Evolutionary conservation across 2,888 invertebrate genomes (phyloP), one percentile per base, ranked within the genome.

Genomic region (Netelia melanura): DNA sequence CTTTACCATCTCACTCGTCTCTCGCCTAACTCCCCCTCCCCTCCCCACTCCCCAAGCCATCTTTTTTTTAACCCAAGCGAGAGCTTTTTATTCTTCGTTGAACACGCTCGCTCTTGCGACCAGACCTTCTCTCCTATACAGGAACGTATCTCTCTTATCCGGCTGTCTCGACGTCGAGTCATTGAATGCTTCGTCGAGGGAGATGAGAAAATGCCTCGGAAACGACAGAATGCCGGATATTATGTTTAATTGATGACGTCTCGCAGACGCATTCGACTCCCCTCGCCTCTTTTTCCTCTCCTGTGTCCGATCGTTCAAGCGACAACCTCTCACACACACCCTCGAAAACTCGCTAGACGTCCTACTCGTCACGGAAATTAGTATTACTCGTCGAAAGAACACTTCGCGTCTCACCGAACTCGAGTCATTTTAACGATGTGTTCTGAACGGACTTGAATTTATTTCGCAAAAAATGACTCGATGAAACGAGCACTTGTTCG

Each of bases 161-260:
- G 67, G 72, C 72, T 43, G 72, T 80, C 80, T 74, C 67, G 80
- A 74, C 74, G 74, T 54, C 72, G 67, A 58, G 80, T 81, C 80
- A 81, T 74, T 81, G 80, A 81, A 81, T 81, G 67, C 74, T 61
- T 72, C 58, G 21, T 21, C 61, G 64, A 14, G 25, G 44, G 43
- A 48, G 38, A 30, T 10, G 58, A 21, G 21, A 58, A 44, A 74
- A 17, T 21, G 44, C 48, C 43, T 65, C 58, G 71, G 48, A 30
- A 30, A 23, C 62, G 68, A 23, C 74, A 61, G 67, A 67, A 67
- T 52, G 44, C 65, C 65, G 52, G 80, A 81, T 81, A 81, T 74
- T 81, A 74, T 81, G 80, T 81, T 81, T 74, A 74, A 74, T 81
- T 81, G 80, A 81, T 74, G 74, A 74, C 30, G 62, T 62, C 30